Evolutionary conservation across 2,113 vertebrate genomes (phyloP).

Genomic region (Aegithalos caudatus): DNA sequence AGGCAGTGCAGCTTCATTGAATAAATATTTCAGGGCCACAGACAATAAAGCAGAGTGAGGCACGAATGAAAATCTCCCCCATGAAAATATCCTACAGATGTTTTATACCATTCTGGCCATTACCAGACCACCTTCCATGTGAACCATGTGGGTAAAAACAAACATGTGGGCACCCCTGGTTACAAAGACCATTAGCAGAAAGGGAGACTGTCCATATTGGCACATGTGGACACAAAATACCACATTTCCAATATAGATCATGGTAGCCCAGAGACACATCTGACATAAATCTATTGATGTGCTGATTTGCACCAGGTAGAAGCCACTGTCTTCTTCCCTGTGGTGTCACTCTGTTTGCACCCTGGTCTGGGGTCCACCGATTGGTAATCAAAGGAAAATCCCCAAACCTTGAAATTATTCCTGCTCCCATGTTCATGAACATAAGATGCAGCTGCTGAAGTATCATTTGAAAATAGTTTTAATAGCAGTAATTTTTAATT

Average conservation of each 20-base stretch:
- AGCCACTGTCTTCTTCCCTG: fast-evolving
- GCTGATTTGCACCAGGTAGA: neutral
- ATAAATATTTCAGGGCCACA: neutral
- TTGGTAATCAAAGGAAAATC: neutral
- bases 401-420: neutral
- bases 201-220: neutral
- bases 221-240: neutral
- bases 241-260: neutral
- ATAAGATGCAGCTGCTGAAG: neutral
- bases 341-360: neutral
- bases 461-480: neutral
- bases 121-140: neutral
- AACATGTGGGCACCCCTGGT: neutral
- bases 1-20: neutral
- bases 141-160: neutral
- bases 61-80: neutral
- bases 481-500: neutral
- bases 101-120: neutral
- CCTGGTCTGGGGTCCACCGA: neutral
- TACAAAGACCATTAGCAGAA: neutral
- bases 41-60: neutral
- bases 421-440: neutral
- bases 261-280: neutral
- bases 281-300: neutral
- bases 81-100: neutral